Evolutionary conservation across 2,888 invertebrate species (phyloP), one percentile per base, ranked within the genome.

Genomic region (Bimastos eiseni): DNA sequence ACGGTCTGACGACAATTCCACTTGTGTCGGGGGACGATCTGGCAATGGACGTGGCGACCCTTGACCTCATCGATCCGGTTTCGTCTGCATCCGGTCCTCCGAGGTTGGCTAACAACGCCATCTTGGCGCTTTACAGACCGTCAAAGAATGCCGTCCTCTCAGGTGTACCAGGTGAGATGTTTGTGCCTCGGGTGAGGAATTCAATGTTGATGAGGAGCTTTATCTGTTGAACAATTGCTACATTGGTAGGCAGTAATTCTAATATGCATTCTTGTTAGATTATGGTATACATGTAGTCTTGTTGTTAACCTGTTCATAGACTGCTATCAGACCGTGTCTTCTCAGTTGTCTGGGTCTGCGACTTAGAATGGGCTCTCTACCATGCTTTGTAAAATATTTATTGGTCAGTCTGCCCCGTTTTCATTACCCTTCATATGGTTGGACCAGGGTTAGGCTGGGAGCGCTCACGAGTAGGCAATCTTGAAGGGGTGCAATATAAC

Each of bases 41-140:
- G 86, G 86, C 24, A 24, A 11, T 36, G 36, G 70, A 88, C 21
- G 34, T 83, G 15, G 44, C 24, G 33, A 89, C 30, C 44, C 89
- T 89, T n/a, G 49, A 88, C 33, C 89, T 90, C 88, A 84, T 91
- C 33, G 90, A 89, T 89, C 89, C 89, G 36, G 90, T 89, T 89
- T 91, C 37, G 33, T 90, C 36, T 33, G 41, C 15, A 19, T 36
- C 86, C 24, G 86, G 37, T 86, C 86, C 34, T 2, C 21, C 86
- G 36, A 34, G 86, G 24, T 86, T 86, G 86, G 86, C 86, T 86
- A 86, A 98, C 95, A 98, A 98, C 94, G 98, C 98, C 95, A 98
- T 99, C 95, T 95, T 99, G 95, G 98, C 98, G 2, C 95, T 98
- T 86, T 98, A 98, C 95, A 97, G 97, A 41, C 89, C 91, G 13